A percentile compares a stretch with the other conserved stretches of the same genome.
phyloP scores from a whole-genome alignment of 2,888 invertebrate species.

The Ichneumon xanthorius region DNA sequence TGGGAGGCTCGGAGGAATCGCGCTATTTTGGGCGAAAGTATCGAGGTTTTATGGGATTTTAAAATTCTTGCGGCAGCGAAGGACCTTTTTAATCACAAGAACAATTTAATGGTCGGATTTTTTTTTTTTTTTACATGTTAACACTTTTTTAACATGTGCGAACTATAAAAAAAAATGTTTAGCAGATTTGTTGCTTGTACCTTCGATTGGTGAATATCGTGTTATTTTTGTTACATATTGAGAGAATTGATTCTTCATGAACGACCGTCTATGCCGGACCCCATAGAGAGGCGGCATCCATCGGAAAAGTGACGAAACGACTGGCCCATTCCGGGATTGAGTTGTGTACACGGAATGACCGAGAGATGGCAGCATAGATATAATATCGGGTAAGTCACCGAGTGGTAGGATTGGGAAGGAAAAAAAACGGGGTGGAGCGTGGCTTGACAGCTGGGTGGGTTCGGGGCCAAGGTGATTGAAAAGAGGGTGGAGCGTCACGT shows the following conservation, averaged over 20 bases:
- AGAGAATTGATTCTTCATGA: slow-evolving; percentile 20
- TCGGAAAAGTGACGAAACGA: slow-evolving; percentile 80
- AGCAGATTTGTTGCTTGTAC: background rate
- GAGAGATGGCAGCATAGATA: slow-evolving; percentile 84
- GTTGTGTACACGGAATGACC: slow-evolving; percentile 75
- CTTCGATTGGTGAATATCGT: background rate
- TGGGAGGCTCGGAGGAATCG: slow-evolving; percentile 32
- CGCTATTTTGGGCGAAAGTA: slow-evolving; percentile 38
- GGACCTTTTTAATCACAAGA: background rate
- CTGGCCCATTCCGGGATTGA: slow-evolving; percentile 78
- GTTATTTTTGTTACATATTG: background rate
- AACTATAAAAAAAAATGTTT: background rate
- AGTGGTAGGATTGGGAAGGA: slow-evolving; percentile 48
- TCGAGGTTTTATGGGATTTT: slow-evolving; percentile 24
- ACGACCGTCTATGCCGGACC: slow-evolving; percentile 71
- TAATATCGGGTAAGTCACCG: slow-evolving; percentile 57
- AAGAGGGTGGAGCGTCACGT: slow-evolving; percentile 87
- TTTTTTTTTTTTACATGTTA: background rate
- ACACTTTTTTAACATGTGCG: background rate
- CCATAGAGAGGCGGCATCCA: slow-evolving; percentile 81
- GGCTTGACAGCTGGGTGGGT: slow-evolving; percentile 85
- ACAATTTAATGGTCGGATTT: no score
- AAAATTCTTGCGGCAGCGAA: background rate
- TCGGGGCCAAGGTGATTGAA: slow-evolving; percentile 86
- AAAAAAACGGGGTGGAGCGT: slow-evolving; percentile 84